Percentiles rank a stretch among this genome's conserved stretches.
Evolutionary conservation across 2,888 invertebrate species (phyloP).

Genomic region (Lysandra bellargus): DNA sequence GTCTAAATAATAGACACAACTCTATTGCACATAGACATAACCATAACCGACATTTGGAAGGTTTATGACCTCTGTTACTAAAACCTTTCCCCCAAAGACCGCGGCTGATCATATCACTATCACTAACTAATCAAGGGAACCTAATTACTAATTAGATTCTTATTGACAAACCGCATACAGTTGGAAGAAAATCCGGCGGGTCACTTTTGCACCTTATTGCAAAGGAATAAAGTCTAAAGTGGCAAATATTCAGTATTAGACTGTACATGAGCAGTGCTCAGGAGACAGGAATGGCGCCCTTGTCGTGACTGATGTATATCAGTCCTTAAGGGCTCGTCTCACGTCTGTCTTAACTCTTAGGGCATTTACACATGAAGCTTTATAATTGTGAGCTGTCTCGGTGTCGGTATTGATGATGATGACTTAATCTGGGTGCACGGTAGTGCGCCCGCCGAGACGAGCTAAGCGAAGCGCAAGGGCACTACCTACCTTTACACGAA

Average conservation of each 20-base stretch:
- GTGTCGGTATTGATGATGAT: neutral
- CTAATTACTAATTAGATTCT: neutral
- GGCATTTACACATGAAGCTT: neutral
- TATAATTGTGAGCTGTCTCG: neutral
- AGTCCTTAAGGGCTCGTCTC: neutral
- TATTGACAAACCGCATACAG: neutral
- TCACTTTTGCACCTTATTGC: neutral
- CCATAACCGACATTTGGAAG: too few relatives aligned
- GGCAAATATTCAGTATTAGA: too few relatives aligned
- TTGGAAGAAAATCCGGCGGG: neutral
- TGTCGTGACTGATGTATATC: slow-evolving; percentile 19
- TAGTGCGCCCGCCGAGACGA: too few relatives aligned
- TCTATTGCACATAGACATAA: too few relatives aligned
- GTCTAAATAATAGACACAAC: too few relatives aligned
- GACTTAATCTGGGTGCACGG: too few relatives aligned
- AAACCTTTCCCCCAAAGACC: neutral
- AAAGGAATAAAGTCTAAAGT: neutral
- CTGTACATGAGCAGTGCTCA: too few relatives aligned
- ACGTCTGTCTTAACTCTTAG: neutral
- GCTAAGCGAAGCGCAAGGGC: too few relatives aligned
- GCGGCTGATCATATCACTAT: neutral
- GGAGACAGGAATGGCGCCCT: neutral
- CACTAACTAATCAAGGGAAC: neutral
- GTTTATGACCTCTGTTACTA: too few relatives aligned
- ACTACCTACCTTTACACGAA: too few relatives aligned